Evolutionary conservation across 2,888 invertebrate species (phyloP), one percentile per base, ranked within the genome.

Genomic region (Chorisops tibialis): DNA sequence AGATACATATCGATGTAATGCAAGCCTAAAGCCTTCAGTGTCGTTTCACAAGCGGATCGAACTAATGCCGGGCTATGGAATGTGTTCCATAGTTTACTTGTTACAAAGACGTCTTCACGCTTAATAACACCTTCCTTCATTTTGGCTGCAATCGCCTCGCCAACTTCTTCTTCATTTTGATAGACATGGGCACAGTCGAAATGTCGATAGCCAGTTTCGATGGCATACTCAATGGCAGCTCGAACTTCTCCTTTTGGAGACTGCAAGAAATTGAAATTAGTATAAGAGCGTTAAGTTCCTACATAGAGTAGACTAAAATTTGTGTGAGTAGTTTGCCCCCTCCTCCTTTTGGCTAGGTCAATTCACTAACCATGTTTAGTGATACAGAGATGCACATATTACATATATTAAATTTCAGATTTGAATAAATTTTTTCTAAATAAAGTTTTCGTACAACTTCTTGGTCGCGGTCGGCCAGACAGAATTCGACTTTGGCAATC

Each of bases 1-100:
- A 96, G 81, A 72, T 93, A 96, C 39, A 95, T 81, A 76, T 96
- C 94, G 52, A 96, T 70, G 72, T 96, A 95, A 0, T 86, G 79
- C 0, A 93, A 71, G 6, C 86, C 84, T 12, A 96, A 81, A 75
- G 90, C 84, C 16, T 81, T 78, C n/a, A 96, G 75, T 0, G 90
- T 86, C 59, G 81, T 80, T 70, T 82, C 82, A 19, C 92, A 77
- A 0, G 88, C 87, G 0, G 83, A 80, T 49, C 85, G 83, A 7
- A 95, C 96, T 66, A 89, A 77, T 65, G 91, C 89, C 0, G 85
- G 84, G 16, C 84, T 83, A 74, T 96, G 96, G 76, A 85, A 91
- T 0, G 91, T 93, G 79, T 94, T 93, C 94, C 95, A 95, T 3
- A 93, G 75, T 83, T 93, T 91, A 52, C 88, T 88, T 0, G 87